Evolutionary conservation across 2,113 vertebrate genomes (phyloP).

Genomic region (Sebastes schlegelii): DNA sequence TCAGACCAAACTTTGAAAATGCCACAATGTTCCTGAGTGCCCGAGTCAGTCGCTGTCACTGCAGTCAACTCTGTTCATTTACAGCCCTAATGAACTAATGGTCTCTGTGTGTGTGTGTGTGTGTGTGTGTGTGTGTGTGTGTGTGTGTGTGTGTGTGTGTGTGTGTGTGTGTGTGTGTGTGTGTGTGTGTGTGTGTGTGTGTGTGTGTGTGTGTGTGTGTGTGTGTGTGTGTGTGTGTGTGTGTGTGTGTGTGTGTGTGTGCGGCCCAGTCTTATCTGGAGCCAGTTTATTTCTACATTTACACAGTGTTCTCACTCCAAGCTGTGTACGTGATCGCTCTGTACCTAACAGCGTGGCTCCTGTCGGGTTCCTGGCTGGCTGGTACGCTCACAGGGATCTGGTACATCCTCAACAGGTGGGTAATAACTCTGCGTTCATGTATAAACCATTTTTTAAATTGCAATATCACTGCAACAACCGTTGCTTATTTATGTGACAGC

Average conservation of each 20-base stretch:
- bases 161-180: constrained; percentile 48
- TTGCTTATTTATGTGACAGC: background rate
- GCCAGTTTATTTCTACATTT: constrained; percentile 99
- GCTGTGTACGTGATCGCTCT: constrained; percentile 93
- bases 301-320: constrained; percentile 96
- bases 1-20: constrained; percentile 59
- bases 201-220: constrained; percentile 42
- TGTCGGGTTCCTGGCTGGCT: constrained; percentile 94
- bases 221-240: constrained; percentile 34
- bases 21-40: constrained; percentile 50
- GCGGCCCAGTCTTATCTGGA: constrained; percentile 91
- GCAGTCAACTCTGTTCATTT: constrained; percentile 32
- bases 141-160: constrained; percentile 48
- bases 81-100: constrained; percentile 44
- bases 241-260: constrained; percentile 51
- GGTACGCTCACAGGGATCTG: constrained; percentile 90
- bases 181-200: constrained; percentile 53
- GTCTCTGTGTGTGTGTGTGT: constrained; percentile 29
- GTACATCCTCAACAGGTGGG: constrained; percentile 96
- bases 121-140: constrained; percentile 53
- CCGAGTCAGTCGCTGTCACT: constrained; percentile 19
- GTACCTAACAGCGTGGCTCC: constrained; percentile 94
- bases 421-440: background rate
- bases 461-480: background rate
- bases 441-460: background rate